Conservation (phyloP, 2,888 invertebrate genomes). For the Drosophila mayaguana region DNA sequence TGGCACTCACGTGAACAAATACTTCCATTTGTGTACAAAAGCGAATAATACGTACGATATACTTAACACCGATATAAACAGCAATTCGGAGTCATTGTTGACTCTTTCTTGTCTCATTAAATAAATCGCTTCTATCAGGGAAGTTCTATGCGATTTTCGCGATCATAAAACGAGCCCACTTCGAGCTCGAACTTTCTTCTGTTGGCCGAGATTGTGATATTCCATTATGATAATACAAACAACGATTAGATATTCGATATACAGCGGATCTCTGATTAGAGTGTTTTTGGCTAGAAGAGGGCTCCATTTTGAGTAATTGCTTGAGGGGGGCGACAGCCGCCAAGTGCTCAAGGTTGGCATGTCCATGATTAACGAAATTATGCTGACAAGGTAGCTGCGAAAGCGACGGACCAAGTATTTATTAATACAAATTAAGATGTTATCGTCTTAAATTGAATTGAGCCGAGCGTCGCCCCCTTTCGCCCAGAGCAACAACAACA, state of each 20-base stretch:
- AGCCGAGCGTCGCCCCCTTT: slow-evolving; percentile 11
- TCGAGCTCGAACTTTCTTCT: too few species aligned
- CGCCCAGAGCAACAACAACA: slow-evolving; percentile 43
- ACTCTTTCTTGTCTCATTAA: neutral
- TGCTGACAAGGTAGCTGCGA: slow-evolving; percentile 61
- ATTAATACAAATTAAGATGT: slow-evolving; percentile 83
- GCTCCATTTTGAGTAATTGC: slow-evolving; percentile 24
- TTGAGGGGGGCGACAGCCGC: slow-evolving; percentile 7
- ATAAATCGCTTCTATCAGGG: too few species aligned
- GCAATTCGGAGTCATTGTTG: neutral
- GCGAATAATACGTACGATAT: neutral
- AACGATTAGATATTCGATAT: neutral
- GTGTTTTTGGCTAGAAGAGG: neutral
- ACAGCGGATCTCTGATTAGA: neutral
- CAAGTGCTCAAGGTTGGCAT: slow-evolving; percentile 12
- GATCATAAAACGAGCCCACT: slow-evolving; percentile 1
- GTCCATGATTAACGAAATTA: slow-evolving; percentile 58
- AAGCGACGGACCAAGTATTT: slow-evolving; percentile 60
- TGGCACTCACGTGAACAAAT: neutral
- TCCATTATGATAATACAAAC: neutral
- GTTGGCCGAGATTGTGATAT: neutral
- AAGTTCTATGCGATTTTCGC: slow-evolving; percentile 6
- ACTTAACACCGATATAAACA: slow-evolving; percentile 8
- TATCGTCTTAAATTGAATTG: slow-evolving; percentile 78
- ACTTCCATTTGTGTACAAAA: neutral